Percentiles rank a stretch among this genome's conserved stretches.
Evolutionary conservation across 2,888 invertebrate genomes (phyloP).

Genomic region (Campoplex capitator): DNA sequence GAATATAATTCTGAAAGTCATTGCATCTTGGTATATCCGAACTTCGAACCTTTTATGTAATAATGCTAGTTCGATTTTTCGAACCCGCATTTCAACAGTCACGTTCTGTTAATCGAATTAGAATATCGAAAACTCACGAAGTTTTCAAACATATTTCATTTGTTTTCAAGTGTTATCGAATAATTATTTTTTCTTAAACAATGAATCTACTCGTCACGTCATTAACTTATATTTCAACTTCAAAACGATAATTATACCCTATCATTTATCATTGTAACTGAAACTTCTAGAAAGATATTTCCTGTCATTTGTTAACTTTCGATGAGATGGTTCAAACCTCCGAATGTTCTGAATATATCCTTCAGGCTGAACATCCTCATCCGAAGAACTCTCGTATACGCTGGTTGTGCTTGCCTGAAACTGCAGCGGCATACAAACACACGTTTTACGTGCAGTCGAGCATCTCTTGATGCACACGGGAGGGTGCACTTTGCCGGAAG

Average conservation of each 20-base stretch:
- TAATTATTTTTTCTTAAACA: too few species aligned
- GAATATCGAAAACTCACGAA: background rate
- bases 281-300: background rate
- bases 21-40: background rate
- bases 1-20: constrained; percentile 10
- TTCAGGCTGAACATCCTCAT: background rate
- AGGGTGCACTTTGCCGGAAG: constrained; percentile 39
- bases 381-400: background rate
- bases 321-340: background rate
- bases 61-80: background rate
- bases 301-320: background rate
- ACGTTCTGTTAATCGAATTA: too few species aligned
- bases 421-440: constrained; percentile 15
- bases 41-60: background rate
- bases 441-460: constrained; percentile 53
- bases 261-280: background rate
- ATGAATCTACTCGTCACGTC: too few species aligned
- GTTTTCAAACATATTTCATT: background rate
- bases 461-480: constrained; percentile 34
- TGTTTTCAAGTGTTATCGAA: background rate
- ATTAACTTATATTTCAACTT: too few species aligned
- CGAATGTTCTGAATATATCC: background rate
- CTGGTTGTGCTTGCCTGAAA: constrained; percentile 27
- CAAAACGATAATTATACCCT: background rate
- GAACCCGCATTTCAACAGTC: background rate